Evolutionary conservation across 2,113 vertebrate genomes (phyloP).

Genomic region (Psettodes erumei): DNA sequence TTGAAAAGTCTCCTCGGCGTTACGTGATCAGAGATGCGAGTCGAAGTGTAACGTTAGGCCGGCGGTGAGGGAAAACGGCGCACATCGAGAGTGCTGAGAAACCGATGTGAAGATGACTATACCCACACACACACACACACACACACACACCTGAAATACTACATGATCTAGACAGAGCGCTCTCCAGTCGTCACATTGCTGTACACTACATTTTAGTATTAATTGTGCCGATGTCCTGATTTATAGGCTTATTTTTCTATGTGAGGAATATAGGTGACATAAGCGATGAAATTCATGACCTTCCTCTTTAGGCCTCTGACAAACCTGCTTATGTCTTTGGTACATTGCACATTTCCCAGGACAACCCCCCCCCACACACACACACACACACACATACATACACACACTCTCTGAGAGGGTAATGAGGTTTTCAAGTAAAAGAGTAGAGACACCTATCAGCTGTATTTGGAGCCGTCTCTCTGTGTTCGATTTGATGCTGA

Average conservation of each 20-base stretch:
- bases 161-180: not conserved
- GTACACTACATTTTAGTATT: not conserved
- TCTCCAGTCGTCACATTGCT: not conserved
- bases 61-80: not conserved
- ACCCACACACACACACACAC: conserved; percentile 17
- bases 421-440: not conserved
- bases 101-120: conserved; percentile 12
- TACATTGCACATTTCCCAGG: conserved; percentile 59
- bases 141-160: conserved; percentile 14
- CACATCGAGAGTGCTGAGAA: conserved; percentile 9
- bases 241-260: not conserved
- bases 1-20: conserved; percentile 24
- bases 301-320: conserved; percentile 17
- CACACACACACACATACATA: too few relatives aligned
- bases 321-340: conserved; percentile 45
- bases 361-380: too few relatives aligned
- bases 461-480: conserved; percentile 49
- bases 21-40: conserved; percentile 30
- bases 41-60: conserved; percentile 21
- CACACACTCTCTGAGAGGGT: conserved; percentile 24
- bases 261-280: not conserved
- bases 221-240: conserved; percentile 26
- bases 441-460: conserved; percentile 19
- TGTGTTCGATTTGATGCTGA: conserved; percentile 73
- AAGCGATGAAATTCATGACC: conserved; percentile 29